Percentiles rank a stretch among this genome's conserved stretches.
Evolutionary conservation across 2,113 vertebrate genomes (phyloP).

Genomic region (Rallus limicola): DNA sequence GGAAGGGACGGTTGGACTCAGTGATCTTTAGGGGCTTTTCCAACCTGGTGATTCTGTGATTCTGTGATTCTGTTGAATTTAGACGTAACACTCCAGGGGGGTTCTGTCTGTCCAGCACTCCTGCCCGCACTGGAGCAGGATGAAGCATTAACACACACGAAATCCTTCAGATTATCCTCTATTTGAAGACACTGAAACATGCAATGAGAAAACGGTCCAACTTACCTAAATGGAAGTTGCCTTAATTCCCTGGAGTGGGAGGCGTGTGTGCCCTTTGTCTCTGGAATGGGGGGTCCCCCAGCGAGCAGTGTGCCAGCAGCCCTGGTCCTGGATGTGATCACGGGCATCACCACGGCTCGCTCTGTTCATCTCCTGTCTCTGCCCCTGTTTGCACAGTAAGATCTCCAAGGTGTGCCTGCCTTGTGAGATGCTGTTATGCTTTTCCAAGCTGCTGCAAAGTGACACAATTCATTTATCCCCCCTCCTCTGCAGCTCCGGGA

Average conservation of each 20-base stretch:
- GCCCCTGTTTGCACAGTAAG: neutral
- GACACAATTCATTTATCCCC: constrained; percentile 49
- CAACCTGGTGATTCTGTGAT: too few relatives aligned
- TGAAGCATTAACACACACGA: neutral
- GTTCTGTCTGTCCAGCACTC: neutral
- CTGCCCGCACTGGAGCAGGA: rapidly evolving
- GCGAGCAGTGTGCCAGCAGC: neutral
- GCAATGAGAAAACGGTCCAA: neutral
- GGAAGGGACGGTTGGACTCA: too few relatives aligned
- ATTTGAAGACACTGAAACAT: neutral
- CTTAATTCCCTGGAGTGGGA: neutral
- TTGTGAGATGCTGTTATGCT: neutral
- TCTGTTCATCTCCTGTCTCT: neutral
- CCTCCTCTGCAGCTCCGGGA: neutral
- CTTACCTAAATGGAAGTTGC: neutral
- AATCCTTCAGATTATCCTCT: neutral
- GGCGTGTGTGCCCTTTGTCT: neutral
- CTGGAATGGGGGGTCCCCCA: neutral
- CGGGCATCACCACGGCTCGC: neutral
- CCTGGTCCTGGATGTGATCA: neutral
- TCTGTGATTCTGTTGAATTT: neutral
- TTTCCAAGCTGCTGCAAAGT: constrained; percentile 26
- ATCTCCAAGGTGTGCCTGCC: neutral
- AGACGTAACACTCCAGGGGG: neutral
- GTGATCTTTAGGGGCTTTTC: too few relatives aligned